A percentile compares a stretch with the other conserved stretches of the same genome.
Evolutionary conservation across 2,113 vertebrate genomes (phyloP).

Genomic region (Cichladusa arquata): DNA sequence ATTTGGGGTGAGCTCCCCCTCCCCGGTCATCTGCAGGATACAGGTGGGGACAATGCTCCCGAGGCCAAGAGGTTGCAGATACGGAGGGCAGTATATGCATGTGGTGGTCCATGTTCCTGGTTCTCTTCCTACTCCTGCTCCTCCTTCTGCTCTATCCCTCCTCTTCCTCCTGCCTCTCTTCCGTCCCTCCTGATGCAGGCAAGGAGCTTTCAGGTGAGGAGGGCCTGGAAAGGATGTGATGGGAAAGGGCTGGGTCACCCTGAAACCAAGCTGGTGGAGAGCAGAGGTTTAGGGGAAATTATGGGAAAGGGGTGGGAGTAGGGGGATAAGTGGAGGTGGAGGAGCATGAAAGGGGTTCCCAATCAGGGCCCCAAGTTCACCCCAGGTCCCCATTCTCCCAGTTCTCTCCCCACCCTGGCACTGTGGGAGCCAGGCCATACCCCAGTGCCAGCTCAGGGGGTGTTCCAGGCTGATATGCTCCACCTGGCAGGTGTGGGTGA

Average conservation of each 20-base stretch:
- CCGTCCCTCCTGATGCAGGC: neutral
- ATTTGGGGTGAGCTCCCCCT: neutral
- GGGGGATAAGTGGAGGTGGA: neutral
- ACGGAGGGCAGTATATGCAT: too few relatives aligned
- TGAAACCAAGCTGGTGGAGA: neutral
- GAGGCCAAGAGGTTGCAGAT: neutral
- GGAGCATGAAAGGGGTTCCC: neutral
- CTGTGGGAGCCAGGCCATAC: neutral
- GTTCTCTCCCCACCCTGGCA: neutral
- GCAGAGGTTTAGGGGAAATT: neutral
- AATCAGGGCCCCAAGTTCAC: neutral
- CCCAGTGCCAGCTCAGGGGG: neutral
- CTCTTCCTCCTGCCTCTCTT: neutral
- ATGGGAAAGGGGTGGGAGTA: neutral
- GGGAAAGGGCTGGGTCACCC: neutral
- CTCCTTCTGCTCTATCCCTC: neutral
- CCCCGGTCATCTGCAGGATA: neutral
- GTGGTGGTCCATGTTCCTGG: too few relatives aligned
- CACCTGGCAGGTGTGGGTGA: neutral
- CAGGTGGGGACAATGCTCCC: too few relatives aligned
- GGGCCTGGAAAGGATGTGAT: neutral
- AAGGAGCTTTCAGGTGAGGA: neutral
- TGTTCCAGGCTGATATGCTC: neutral
- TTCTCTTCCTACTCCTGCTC: neutral
- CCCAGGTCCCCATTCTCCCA: neutral